Evolutionary conservation across 2,888 invertebrate species (phyloP).

Genomic region (Congeria kusceri): DNA sequence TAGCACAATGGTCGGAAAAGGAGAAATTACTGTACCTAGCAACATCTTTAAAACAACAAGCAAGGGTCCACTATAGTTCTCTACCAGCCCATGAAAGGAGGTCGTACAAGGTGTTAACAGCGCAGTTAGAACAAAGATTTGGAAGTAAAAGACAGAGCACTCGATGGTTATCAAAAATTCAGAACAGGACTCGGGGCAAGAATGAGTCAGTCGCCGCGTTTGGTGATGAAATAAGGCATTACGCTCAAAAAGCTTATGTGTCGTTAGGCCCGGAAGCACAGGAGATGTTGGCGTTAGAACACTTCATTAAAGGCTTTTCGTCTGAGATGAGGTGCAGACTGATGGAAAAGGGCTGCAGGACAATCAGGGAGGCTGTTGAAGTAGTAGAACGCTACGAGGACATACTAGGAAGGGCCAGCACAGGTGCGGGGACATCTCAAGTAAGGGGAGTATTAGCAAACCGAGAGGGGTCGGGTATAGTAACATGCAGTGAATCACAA

Average conservation of each 20-base stretch:
- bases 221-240: constrained; percentile 26
- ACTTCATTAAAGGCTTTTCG: constrained; percentile 33
- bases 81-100: constrained; percentile 9
- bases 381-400: constrained; percentile 41
- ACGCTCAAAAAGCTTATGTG: constrained; percentile 31
- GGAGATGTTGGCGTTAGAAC: constrained; percentile 38
- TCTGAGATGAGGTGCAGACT: constrained; percentile 35
- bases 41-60: constrained; percentile 24
- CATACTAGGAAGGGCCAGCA: constrained; percentile 18
- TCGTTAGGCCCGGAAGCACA: constrained; percentile 27
- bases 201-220: constrained; percentile 23
- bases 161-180: constrained; percentile 32
- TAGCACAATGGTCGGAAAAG: constrained; percentile 36
- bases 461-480: background rate
- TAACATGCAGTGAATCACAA: background rate
- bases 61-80: constrained; percentile 25
- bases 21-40: constrained; percentile 33
- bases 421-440: background rate
- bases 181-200: constrained; percentile 12
- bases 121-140: constrained; percentile 33
- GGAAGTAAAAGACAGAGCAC: constrained; percentile 27
- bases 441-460: constrained; percentile 7
- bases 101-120: constrained; percentile 14
- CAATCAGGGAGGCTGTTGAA: constrained; percentile 33
- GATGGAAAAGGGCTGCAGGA: constrained; percentile 31